These are phyloP conservation scores for Lydus trimaculatus DNA, from an alignment of 2,888 invertebrate genomes.

Conservation along the genomic window DNA sequence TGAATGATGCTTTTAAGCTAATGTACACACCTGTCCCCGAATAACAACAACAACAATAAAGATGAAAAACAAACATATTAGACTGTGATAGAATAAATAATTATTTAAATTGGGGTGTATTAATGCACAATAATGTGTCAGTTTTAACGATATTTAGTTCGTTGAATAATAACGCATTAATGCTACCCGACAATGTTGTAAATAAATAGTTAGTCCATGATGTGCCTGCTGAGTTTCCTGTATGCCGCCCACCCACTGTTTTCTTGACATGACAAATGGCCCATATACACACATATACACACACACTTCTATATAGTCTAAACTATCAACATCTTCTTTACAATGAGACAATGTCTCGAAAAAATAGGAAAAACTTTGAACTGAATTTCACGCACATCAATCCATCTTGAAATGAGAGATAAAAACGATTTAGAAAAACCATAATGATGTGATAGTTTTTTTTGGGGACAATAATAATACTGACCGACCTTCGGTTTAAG, in stretches of 20 bases:
- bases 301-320: not conserved
- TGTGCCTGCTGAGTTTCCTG: conserved; percentile 51
- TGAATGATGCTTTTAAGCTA: conserved; percentile 38
- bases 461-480: not conserved
- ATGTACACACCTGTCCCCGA: conserved; percentile 44
- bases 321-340: not conserved
- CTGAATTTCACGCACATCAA: not conserved
- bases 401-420: conserved; percentile 7
- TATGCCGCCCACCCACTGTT: conserved; percentile 53
- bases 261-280: conserved; percentile 58
- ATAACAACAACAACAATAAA: conserved; percentile 38
- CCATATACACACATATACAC: conserved; percentile 14
- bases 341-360: not conserved
- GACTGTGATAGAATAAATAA: conserved; percentile 17
- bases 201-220: conserved; percentile 17
- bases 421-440: not conserved
- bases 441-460: conserved; percentile 6
- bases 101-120: not conserved
- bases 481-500: too few species aligned
- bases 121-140: conserved; percentile 8
- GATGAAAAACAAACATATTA: too few species aligned
- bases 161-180: not conserved
- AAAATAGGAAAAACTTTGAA: not conserved
- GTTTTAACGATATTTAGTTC: conserved; percentile 8
- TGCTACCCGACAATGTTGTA: not conserved